Base-by-base conservation (phyloP, 2,888 invertebrate genomes). In the Morinoia aosen region DNA sequence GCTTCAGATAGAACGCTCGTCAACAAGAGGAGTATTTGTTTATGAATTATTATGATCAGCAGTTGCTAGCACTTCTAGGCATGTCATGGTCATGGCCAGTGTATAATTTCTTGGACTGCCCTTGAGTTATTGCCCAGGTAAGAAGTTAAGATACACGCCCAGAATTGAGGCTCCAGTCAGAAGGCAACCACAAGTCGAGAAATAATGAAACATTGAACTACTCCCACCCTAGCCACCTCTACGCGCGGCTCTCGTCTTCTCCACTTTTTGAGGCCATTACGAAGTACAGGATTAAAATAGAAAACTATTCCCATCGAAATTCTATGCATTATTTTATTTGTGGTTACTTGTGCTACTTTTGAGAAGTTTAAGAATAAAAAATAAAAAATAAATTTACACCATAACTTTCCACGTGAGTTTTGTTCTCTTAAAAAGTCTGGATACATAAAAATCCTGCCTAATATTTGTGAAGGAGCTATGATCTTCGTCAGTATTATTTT, bases 1-100 rank as follows among this genome's bases (percentile, higher is more conserved):
- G 25, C 25, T 16, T 76, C 14, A 33, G 76, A 76, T 76, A 76
- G 76, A 76, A 33, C 76, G 76, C 76, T 76, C 76, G 76, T 76
- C 76, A 76, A 76, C 76, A 33, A 76, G 76, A 76, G 76, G 90
- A 57, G 93, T 93, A 93, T 93, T 93, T 93, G 93, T 93, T 58
- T 57, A 93, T 93, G 93, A 93, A 93, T 48, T 93, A 93, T 93
- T 93, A 93, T 93, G 93, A 93, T 93, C 57, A 93, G 57, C 58
- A 93, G 93, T 93, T 93, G 93, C 93, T 48, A 93, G 93, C 57
- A 93, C 93, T 16, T 90, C 93, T 57, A 33, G 57, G 93, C 93
- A 93, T 48, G 93, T 93, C 93, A 93, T 57, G 93, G 57, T 19
- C 19, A n/a, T 7, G 58, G 57, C 58, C 40, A 57, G 93, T 57